A percentile compares a stretch with the other conserved stretches of the same genome.
These are phyloP conservation scores for Melikaiella ostensackeni DNA, from an alignment of 2,888 invertebrate genomes.

Conservation along the genomic window DNA sequence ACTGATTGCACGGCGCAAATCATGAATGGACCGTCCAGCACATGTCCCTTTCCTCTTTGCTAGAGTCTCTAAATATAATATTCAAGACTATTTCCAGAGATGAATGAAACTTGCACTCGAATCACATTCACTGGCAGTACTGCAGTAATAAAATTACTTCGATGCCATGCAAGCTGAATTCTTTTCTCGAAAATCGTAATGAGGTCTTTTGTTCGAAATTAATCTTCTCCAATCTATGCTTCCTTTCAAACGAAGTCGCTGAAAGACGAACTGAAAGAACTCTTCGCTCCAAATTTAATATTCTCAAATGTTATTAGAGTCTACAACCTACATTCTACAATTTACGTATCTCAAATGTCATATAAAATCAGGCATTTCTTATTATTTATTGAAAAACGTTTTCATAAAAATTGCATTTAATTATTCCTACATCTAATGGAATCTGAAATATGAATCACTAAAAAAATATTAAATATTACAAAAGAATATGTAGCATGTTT, in stretches of 20 bases:
- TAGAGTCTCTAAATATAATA: constrained; percentile 70
- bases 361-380: no score
- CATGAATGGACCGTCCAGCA: constrained; percentile 52
- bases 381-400: no score
- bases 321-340: no score
- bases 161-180: constrained; percentile 4
- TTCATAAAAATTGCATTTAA: no score
- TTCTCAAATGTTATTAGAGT: no score
- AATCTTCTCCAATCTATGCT: background rate
- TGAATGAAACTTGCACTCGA: constrained; percentile 69
- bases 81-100: constrained; percentile 72
- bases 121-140: constrained; percentile 43
- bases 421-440: no score
- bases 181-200: constrained; percentile 16
- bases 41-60: constrained; percentile 46
- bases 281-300: no score
- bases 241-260: constrained; percentile 5
- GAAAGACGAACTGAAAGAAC: background rate
- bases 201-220: background rate
- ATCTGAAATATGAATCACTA: no score
- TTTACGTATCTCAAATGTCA: no score
- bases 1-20: constrained; percentile 46
- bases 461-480: no score
- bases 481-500: no score
- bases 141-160: constrained; percentile 39